phyloP scores from a whole-genome alignment of 1,140 invertebrate genomes.

The Drosophila kanapiae region DNA sequence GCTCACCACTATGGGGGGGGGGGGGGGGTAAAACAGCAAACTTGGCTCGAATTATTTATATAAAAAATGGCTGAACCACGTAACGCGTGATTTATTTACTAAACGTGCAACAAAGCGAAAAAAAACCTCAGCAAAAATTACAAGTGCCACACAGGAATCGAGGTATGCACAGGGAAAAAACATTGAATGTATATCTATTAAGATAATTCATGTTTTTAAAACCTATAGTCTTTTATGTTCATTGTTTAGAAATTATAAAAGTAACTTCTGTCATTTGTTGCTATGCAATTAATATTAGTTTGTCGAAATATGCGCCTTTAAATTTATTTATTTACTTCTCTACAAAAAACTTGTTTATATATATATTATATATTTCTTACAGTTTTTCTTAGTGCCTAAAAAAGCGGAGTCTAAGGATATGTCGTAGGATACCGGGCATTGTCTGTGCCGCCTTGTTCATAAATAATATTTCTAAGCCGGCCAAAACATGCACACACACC shows the following conservation, averaged over 20 bases:
- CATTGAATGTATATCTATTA: too few species aligned
- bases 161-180: conserved; percentile 14
- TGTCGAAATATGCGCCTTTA: too few species aligned
- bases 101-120: conserved; percentile 74
- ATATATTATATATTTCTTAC: not conserved
- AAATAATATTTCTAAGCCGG: conserved; percentile 79
- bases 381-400: conserved; percentile 13
- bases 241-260: too few species aligned
- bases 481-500: conserved; percentile 59
- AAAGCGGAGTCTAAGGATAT: not conserved
- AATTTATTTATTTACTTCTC: too few species aligned
- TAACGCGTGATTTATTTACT: conserved; percentile 83
- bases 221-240: too few species aligned
- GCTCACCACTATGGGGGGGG: not conserved
- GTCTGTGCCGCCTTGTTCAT: conserved; percentile 77
- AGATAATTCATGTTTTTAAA: too few species aligned
- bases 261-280: too few species aligned
- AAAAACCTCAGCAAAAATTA: conserved; percentile 80
- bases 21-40: conserved; percentile 59
- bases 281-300: too few species aligned
- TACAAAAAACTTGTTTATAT: not conserved
- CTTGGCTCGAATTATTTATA: conserved; percentile 78
- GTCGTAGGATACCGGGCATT: conserved; percentile 42
- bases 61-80: conserved; percentile 75
- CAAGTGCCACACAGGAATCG: conserved; percentile 49